A percentile compares a stretch with the other conserved stretches of the same genome.
Conservation (phyloP, 2,888 invertebrate genomes). For the Poecilus cupreus region DNA sequence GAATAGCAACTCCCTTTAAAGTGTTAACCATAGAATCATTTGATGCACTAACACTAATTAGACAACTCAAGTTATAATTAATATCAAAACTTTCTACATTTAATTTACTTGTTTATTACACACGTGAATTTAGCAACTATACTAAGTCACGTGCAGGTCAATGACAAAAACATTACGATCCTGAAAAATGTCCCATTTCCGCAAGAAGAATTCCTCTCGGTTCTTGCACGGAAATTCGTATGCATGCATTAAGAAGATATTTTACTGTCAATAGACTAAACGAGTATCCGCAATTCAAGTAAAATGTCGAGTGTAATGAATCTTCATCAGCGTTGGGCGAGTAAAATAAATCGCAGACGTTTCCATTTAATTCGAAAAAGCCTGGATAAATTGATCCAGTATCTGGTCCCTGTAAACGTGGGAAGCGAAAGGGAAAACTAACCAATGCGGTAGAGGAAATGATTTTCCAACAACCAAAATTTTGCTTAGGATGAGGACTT, state of each 20-base stretch:
- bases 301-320: slow-evolving; percentile 15
- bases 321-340: neutral
- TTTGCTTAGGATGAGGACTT: slow-evolving; percentile 12
- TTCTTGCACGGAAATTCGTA: neutral
- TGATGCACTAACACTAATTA: slow-evolving; percentile 16
- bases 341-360: slow-evolving; percentile 2
- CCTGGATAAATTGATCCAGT: slow-evolving; percentile 22
- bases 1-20: slow-evolving; percentile 3
- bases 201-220: neutral
- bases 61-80: slow-evolving; percentile 31
- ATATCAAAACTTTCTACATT: slow-evolving; percentile 14
- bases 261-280: slow-evolving; percentile 15
- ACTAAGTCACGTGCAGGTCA: too few relatives aligned
- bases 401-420: neutral
- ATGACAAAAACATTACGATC: neutral
- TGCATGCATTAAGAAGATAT: slow-evolving; percentile 16
- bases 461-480: neutral
- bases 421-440: slow-evolving; percentile 21
- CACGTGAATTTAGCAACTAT: too few relatives aligned
- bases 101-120: neutral
- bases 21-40: neutral
- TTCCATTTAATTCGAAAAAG: slow-evolving; percentile 6
- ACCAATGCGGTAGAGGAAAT: neutral
- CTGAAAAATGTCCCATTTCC: neutral
- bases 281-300: slow-evolving; percentile 1